Evolutionary conservation across 1,140 invertebrate species (phyloP).

Genomic region (Eriocheir sinensis): DNA sequence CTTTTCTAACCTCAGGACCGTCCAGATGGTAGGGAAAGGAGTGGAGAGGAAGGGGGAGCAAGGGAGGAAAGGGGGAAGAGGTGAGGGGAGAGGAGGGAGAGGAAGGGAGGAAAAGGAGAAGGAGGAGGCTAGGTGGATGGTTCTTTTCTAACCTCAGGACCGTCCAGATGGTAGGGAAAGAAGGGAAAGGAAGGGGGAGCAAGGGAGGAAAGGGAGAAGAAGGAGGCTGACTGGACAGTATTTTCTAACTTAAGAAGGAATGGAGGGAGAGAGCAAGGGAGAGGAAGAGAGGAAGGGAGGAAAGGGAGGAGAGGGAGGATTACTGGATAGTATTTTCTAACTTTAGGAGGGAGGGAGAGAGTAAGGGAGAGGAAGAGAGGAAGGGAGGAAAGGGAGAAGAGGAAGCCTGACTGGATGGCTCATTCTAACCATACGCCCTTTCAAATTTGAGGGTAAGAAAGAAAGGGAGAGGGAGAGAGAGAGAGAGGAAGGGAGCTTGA

Average conservation of each 20-base stretch:
- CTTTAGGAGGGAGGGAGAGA: neutral
- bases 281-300: too few species aligned
- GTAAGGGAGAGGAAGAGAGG: too few species aligned
- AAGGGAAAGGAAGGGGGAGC: neutral
- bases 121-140: too few species aligned
- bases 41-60: neutral
- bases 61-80: neutral
- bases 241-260: too few species aligned
- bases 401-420: too few species aligned
- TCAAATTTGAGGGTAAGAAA: neutral
- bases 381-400: too few species aligned
- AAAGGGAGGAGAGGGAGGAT: too few species aligned
- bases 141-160: constrained; percentile 40
- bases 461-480: neutral
- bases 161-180: neutral
- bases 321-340: constrained; percentile 31
- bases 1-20: constrained; percentile 39
- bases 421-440: too few species aligned
- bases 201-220: neutral
- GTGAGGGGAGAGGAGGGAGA: too few species aligned
- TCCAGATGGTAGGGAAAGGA: neutral
- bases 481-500: neutral
- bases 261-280: too few species aligned
- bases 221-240: too few species aligned
- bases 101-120: too few species aligned